phyloP scores from a whole-genome alignment of 2,797 vertebrate genomes.

The Sebastes hubbsi region DNA sequence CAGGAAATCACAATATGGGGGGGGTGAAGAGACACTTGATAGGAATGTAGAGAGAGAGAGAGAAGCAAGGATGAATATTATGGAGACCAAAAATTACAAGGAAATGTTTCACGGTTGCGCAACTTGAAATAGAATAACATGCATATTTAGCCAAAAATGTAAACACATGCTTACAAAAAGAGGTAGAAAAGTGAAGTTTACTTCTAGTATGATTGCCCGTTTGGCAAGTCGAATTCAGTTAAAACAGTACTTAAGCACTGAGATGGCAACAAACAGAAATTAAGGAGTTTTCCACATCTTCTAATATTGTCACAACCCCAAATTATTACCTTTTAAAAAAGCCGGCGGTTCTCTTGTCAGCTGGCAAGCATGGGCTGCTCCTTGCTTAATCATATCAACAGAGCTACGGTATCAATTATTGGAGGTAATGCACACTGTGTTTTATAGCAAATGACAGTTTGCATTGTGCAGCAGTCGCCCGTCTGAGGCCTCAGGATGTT shows the following conservation, averaged over 20 bases:
- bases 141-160: constrained; percentile 4
- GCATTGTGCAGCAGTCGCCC: background rate
- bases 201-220: background rate
- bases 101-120: constrained; percentile 28
- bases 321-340: constrained; percentile 22
- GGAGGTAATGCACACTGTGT: background rate
- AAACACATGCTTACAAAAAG: background rate
- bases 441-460: constrained; percentile 15
- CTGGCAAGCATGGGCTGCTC: background rate
- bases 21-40: constrained; percentile 18
- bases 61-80: background rate
- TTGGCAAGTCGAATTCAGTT: background rate
- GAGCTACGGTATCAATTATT: background rate
- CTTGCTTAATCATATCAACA: constrained; percentile 41
- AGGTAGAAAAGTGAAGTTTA: background rate
- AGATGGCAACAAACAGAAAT: constrained; percentile 21
- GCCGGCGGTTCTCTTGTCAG: background rate
- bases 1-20: constrained; percentile 26
- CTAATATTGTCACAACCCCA: constrained; percentile 18
- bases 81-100: constrained; percentile 21
- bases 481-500: background rate
- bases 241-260: constrained; percentile 21
- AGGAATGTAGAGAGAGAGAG: background rate
- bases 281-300: constrained; percentile 9
- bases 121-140: constrained; percentile 12